Percentiles rank a stretch among this genome's conserved stretches.
These are phyloP conservation scores for Mastigias papua DNA, from an alignment of 30 jellyfish, hydroid and myxozoan genomes.

Conservation along the genomic window DNA sequence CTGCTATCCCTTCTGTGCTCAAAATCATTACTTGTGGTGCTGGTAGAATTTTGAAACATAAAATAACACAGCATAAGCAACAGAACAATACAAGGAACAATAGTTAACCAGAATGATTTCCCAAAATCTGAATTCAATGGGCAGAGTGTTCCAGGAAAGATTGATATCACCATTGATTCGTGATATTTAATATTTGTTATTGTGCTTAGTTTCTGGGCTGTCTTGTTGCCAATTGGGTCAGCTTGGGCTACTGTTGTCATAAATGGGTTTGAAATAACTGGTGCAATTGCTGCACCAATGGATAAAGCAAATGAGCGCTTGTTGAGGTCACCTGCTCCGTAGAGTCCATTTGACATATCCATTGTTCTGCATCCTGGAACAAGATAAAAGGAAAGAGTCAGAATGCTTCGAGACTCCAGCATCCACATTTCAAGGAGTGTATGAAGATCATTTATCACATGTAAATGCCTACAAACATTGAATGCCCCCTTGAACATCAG, in stretches of 20 bases:
- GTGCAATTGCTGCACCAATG: constrained; percentile 72
- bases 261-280: constrained; percentile 46
- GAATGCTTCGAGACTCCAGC: background rate
- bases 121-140: constrained; percentile 6
- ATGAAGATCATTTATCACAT: no score
- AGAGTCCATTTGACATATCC: constrained; percentile 42
- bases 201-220: background rate
- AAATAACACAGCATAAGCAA: background rate
- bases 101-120: constrained; percentile 22
- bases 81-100: constrained; percentile 35
- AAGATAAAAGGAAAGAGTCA: background rate
- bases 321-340: constrained; percentile 25
- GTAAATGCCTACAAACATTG: no score
- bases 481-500: no score
- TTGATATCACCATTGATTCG: background rate
- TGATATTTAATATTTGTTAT: background rate
- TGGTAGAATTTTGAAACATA: constrained; percentile 1
- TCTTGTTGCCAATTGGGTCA: background rate
- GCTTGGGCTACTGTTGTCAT: background rate
- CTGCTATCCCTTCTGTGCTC: background rate
- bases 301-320: constrained; percentile 37
- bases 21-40: background rate
- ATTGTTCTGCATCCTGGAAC: constrained; percentile 43
- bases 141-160: constrained; percentile 45
- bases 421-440: no score